Percentiles rank a stretch among this genome's conserved stretches.
Conservation (phyloP, 2,797 vertebrate genomes). For the Pempheris klunzingeri region DNA sequence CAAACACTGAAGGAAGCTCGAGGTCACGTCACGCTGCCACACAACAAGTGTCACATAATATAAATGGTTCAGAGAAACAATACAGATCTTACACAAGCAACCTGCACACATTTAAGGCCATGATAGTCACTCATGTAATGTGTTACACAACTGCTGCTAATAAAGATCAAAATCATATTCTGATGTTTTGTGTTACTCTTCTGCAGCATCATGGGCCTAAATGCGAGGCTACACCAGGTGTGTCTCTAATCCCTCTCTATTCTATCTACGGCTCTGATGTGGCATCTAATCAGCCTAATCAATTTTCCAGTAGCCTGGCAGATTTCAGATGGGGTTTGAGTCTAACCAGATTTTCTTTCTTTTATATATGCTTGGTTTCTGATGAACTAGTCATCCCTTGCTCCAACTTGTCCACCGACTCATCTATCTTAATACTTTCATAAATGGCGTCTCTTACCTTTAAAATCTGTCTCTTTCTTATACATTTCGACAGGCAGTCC, state of each 20-base stretch:
- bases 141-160: background rate
- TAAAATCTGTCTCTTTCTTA: background rate
- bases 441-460: background rate
- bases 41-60: background rate
- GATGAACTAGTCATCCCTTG: background rate
- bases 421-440: background rate
- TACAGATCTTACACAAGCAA: background rate
- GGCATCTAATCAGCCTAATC: slow-evolving; percentile 6
- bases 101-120: background rate
- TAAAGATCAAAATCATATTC: background rate
- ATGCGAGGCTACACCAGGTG: background rate
- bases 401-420: background rate
- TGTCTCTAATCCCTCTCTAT: slow-evolving; percentile 12
- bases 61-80: background rate
- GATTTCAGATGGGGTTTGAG: background rate
- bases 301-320: background rate
- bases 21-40: background rate
- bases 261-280: slow-evolving; percentile 2
- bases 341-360: background rate
- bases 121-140: background rate
- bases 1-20: background rate
- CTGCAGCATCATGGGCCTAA: background rate
- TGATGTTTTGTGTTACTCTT: background rate
- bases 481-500: background rate
- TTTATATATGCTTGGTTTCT: background rate